phyloP scores from a whole-genome alignment of 2,888 invertebrate species.

The Eupithecia exiguata region DNA sequence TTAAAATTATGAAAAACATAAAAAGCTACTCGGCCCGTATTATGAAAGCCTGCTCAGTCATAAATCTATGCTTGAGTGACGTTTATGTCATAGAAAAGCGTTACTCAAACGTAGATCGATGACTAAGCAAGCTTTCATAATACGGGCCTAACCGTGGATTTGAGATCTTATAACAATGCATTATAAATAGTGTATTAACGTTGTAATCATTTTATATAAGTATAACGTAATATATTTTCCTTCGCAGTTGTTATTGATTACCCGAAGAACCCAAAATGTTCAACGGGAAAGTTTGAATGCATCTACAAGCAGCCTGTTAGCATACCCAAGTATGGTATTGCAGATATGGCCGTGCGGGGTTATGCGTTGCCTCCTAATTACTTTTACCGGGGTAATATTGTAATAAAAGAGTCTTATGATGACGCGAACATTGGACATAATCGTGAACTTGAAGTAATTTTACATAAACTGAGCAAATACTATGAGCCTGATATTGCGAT shows the following conservation, averaged over 20 bases:
- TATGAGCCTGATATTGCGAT: conserved; percentile 60
- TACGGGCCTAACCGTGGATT: no score
- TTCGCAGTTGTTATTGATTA: conserved; percentile 83
- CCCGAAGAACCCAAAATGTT: conserved; percentile 63
- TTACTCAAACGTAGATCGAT: no score
- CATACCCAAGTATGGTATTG: conserved; percentile 56
- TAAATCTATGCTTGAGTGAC: no score
- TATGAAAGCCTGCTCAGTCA: no score
- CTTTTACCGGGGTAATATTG: conserved; percentile 66
- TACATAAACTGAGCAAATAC: conserved; percentile 57
- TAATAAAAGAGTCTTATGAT: conserved; percentile 54
- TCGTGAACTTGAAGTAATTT: conserved; percentile 53
- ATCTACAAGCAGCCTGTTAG: conserved; percentile 75
- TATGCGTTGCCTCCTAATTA: conserved; percentile 62
- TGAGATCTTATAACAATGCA: no score
- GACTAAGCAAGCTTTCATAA: no score
- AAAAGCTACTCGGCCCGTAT: no score
- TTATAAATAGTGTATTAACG: no score
- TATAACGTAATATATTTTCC: conserved; percentile 35
- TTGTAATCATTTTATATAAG: no score
- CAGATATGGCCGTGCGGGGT: conserved; percentile 65
- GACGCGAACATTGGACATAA: conserved; percentile 55
- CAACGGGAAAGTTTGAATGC: conserved; percentile 85
- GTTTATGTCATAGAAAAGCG: no score
- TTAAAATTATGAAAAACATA: no score